phyloP scores from a whole-genome alignment of 2,113 vertebrate species.

The Apistogramma diplotaenia region DNA sequence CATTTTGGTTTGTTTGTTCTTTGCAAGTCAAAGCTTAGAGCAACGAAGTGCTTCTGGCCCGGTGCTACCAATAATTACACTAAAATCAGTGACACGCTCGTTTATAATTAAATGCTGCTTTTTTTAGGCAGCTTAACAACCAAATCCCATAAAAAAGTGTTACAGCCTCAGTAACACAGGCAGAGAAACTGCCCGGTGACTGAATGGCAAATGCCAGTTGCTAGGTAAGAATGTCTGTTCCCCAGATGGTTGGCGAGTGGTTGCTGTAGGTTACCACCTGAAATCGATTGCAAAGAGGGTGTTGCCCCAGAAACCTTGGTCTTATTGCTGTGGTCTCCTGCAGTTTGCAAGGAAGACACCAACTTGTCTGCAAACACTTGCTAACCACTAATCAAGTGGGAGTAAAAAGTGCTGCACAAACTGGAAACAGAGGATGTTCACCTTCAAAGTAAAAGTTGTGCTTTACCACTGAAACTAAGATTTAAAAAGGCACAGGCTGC shows the following conservation, averaged over 20 bases:
- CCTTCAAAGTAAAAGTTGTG: background rate
- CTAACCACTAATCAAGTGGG: too few relatives aligned
- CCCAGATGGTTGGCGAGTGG: background rate
- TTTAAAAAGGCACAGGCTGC: background rate
- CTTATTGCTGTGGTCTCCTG: background rate
- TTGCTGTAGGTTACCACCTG: background rate
- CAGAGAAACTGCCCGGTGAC: background rate
- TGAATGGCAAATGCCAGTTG: background rate
- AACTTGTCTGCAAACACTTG: background rate
- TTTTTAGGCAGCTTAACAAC: background rate
- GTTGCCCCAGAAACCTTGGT: too few relatives aligned
- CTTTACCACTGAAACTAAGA: accelerated
- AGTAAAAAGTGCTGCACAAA: accelerated
- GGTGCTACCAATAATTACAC: background rate
- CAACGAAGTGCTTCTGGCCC: background rate
- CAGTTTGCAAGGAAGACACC: background rate
- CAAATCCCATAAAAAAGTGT: background rate
- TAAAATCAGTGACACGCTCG: background rate
- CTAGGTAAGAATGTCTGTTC: background rate
- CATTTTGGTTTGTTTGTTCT: background rate
- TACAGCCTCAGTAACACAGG: background rate
- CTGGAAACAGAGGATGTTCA: background rate
- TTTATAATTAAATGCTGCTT: background rate
- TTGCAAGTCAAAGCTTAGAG: background rate
- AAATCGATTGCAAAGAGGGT: background rate